Evolutionary conservation across 2,797 vertebrate genomes (phyloP).

Genomic region (Acipenser ruthenus): DNA sequence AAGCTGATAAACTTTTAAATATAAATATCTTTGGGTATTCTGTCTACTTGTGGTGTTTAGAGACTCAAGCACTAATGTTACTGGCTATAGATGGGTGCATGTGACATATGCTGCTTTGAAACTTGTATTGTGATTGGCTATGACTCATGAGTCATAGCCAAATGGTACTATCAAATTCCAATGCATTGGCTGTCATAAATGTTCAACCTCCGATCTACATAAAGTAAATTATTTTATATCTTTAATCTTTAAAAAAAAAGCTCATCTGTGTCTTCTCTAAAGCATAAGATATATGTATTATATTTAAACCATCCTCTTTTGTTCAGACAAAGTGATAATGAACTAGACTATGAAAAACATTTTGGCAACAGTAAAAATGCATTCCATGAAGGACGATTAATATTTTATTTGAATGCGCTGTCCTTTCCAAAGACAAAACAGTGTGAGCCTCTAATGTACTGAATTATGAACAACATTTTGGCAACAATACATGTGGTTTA

Average conservation of each 20-base stretch:
- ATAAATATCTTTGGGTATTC: too few relatives aligned
- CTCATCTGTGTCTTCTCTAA: slow-evolving; percentile 37
- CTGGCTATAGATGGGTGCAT: too few relatives aligned
- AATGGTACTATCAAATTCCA: too few relatives aligned
- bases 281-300: slow-evolving; percentile 79
- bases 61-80: too few relatives aligned
- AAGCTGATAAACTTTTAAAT: too few relatives aligned
- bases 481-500: slow-evolving; percentile 80
- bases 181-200: too few relatives aligned
- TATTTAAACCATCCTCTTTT: slow-evolving; percentile 50
- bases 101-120: too few relatives aligned
- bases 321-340: slow-evolving; percentile 66
- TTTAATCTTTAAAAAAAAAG: neutral
- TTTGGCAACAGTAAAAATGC: slow-evolving; percentile 63
- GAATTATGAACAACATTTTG: slow-evolving; percentile 79
- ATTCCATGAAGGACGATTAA: slow-evolving; percentile 34
- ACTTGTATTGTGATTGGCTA: too few relatives aligned
- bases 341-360: slow-evolving; percentile 63
- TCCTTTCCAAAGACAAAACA: slow-evolving; percentile 48
- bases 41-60: too few relatives aligned
- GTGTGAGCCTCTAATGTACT: slow-evolving; percentile 60
- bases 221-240: neutral
- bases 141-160: too few relatives aligned
- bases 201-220: too few relatives aligned
- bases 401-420: slow-evolving; percentile 48